Base-by-base conservation (phyloP, 2,888 invertebrate genomes). In the Tanaodytes sp. region DNA sequence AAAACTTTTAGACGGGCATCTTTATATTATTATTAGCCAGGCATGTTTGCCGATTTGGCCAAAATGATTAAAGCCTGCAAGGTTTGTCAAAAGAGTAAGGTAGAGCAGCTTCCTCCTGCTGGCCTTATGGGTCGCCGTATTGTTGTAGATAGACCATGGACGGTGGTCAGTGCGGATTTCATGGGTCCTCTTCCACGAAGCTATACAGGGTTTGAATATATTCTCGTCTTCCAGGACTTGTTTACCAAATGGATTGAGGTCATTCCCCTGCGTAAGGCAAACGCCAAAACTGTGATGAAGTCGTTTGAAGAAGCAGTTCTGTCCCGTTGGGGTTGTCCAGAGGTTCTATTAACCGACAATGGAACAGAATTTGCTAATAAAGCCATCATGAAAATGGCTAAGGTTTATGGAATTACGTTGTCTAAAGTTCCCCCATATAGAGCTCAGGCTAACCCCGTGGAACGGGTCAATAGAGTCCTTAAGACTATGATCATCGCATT, bases 171-270 rank as follows among this genome's bases (percentile, higher is more conserved):
- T 0, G 58, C 73, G 0, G 74, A 73, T n/a, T 30, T 63, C 0
- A 58, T 67, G 49, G 73, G 73, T 5, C 76, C 73, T 1, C 23
- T 73, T 1, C 71, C 74, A 2, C 39, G 31, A 0, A 66, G 73
- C 31, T 73, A 73, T 16, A 14, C 75, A 1, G 57, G 54, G 5
- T 19, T 18, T 42, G 3, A 40, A 19, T 54, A 42, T 16, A 54
- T 54, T 9, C 16, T 76, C 3, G 75, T 78, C 0, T 39, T 76
- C 2, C 62, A 69, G 4, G 79, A 79, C 37, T 16, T 72, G 1
- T 76, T 74, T 23, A 73, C 59, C 1, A 59, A 59, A 23, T 59
- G 49, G 59, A 42, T 59, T 2, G 42, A 59, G 20, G 33, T 49
- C 0, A 14, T 23, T 1, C n/a, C 49, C 2, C 9, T 59, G 2